Evolutionary conservation across 2,797 vertebrate genomes (phyloP).

Genomic region (Numenius phaeopus): DNA sequence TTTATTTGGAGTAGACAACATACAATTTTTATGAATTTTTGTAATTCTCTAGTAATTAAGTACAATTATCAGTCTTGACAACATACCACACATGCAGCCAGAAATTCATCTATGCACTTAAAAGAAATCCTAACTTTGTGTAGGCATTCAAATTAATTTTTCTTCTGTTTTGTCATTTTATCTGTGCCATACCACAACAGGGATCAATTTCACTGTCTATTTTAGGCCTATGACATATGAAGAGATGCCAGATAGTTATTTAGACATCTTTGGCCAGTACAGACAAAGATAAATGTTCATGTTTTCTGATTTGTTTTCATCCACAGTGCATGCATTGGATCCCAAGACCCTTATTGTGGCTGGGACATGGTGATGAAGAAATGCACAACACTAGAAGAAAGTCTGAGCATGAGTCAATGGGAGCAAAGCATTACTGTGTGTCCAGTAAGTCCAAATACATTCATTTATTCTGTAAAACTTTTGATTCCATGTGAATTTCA

Average conservation of each 20-base stretch:
- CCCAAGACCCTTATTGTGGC: conserved; percentile 96
- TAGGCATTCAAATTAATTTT: background rate
- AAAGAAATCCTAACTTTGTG: background rate
- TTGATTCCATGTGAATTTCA: background rate
- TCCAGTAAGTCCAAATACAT: conserved; percentile 85
- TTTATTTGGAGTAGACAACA: background rate
- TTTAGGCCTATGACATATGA: background rate
- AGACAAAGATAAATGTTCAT: background rate
- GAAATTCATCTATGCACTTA: background rate
- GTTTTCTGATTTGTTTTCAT: conserved; percentile 30
- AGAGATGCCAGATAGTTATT: background rate
- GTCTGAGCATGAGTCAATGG: conserved; percentile 96
- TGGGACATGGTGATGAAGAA: conserved; percentile 94
- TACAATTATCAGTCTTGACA: background rate
- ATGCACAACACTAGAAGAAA: conserved; percentile 94
- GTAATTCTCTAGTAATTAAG: background rate
- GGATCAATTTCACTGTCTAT: background rate
- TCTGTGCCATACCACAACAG: background rate
- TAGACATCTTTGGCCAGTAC: background rate
- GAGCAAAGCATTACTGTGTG: conserved; percentile 93
- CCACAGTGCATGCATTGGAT: conserved; percentile 90
- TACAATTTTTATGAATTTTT: background rate
- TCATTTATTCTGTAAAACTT: background rate
- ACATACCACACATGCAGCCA: background rate
- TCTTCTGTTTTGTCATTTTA: background rate